These are phyloP conservation scores for Disparrhopalites patrizii DNA, from an alignment of 2,888 invertebrate genomes.

Conservation along the genomic window DNA sequence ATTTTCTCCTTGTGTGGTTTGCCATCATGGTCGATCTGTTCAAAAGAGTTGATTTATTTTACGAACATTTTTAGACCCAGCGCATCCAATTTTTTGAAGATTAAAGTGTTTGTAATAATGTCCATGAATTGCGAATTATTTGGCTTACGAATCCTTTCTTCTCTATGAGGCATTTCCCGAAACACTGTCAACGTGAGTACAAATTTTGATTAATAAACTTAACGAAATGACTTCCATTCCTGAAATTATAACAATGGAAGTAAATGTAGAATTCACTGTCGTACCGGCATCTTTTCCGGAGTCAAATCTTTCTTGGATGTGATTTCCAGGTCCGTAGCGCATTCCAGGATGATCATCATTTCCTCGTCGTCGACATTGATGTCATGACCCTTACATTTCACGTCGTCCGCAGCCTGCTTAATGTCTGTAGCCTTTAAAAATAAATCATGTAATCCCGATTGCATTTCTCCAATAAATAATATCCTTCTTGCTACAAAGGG, in stretches of 20 bases:
- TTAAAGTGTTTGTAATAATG: not conserved
- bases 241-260: no score
- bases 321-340: constrained; percentile 20
- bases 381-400: constrained; percentile 12
- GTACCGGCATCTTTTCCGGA: constrained; percentile 16
- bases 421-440: not conserved
- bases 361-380: constrained; percentile 7
- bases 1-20: constrained; percentile 26
- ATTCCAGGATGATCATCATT: constrained; percentile 24
- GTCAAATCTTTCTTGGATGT: constrained; percentile 18
- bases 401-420: not conserved
- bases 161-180: constrained; percentile 17
- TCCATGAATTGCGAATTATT: no score
- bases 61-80: no score
- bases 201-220: not conserved
- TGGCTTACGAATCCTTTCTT: constrained; percentile 20
- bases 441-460: not conserved
- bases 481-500: not conserved
- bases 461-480: not conserved
- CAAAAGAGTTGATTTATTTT: not conserved
- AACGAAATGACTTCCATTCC: no score
- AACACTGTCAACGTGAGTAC: not conserved
- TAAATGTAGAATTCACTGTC: no score
- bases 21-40: constrained; percentile 9
- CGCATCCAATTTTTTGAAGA: no score